Base-by-base conservation (phyloP, 2,113 vertebrate species). In the Spizaetus ornatus region DNA sequence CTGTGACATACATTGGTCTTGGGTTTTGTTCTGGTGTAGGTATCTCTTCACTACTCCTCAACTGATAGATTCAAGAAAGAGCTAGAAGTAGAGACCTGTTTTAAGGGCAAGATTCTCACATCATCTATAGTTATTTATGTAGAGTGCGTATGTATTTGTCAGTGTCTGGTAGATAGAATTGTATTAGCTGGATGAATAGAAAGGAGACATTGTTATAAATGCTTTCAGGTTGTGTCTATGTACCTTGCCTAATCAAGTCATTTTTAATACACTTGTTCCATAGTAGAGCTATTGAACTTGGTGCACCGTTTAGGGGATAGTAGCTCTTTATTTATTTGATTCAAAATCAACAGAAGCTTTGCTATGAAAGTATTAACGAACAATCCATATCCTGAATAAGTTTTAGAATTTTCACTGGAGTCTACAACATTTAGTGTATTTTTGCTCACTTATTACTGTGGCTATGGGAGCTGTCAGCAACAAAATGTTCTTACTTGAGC, bases 251-350 rank as follows among this genome's bases (percentile, higher is more conserved):
- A 63, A 36, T 40, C 7, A 82, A 86, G 26, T 47, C 9, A 10
- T 50, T 82, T 90, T 67, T 63, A 79, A 58, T 48, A 17, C 1
- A 11, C 0, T 55, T 65, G 12, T 53, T 85, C 12, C 1, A 6
- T 14, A 45, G 15, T 6, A 76, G 31, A 55, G 9, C 32, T 78
- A 42, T 18, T 84, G 42, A 69, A 66, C 7, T n/a, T 65, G 22
- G 45, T 0, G 1, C 3, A 3, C 8, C 4, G 20, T 74, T 76
- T 81, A 52, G 31, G 6, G 5, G 21, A 7, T 50, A 21, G 22
- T 32, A 79, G 55, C 3, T 45, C 7, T 29, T 86, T 71, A 6
- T 17, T 59, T 74, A 36, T 42, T 78, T 93, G 21, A 63, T 65
- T 88, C 10, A 85, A 82, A 90, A 85, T 36, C 18, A 38, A 65